A percentile compares a stretch with the other conserved stretches of the same genome.
These are phyloP conservation scores for Ibidorhyncha struthersii DNA, from an alignment of 2,113 vertebrate genomes.

Conservation along the genomic window DNA sequence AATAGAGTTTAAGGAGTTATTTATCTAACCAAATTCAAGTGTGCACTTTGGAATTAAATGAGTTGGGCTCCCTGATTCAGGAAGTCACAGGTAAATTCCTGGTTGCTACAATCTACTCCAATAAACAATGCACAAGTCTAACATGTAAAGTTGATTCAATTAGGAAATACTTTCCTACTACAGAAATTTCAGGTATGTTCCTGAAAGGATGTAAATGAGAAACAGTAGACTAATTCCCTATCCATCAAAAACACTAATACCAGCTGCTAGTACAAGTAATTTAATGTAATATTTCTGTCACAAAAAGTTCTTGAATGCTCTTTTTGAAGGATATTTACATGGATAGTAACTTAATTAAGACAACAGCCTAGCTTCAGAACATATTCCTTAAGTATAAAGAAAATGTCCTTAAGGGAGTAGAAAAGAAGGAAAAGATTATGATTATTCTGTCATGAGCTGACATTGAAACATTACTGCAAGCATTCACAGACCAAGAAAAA, in stretches of 20 bases:
- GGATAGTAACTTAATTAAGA: background rate
- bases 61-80: background rate
- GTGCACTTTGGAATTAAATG: background rate
- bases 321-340: background rate
- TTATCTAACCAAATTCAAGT: background rate
- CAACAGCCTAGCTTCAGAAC: background rate
- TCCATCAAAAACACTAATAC: background rate
- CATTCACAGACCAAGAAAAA: background rate
- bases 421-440: background rate
- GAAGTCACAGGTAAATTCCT: background rate
- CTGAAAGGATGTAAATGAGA: background rate
- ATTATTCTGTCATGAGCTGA: background rate
- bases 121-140: background rate
- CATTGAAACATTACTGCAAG: background rate
- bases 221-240: background rate
- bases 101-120: background rate
- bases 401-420: background rate
- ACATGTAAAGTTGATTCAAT: background rate
- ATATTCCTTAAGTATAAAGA: background rate
- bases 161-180: background rate
- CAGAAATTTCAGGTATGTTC: background rate
- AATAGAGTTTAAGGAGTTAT: background rate
- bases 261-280: background rate
- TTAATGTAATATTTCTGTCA: background rate
- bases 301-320: background rate